phyloP scores from a whole-genome alignment of 92 coral and sea anemone genomes.

The Heteractis magnifica region DNA sequence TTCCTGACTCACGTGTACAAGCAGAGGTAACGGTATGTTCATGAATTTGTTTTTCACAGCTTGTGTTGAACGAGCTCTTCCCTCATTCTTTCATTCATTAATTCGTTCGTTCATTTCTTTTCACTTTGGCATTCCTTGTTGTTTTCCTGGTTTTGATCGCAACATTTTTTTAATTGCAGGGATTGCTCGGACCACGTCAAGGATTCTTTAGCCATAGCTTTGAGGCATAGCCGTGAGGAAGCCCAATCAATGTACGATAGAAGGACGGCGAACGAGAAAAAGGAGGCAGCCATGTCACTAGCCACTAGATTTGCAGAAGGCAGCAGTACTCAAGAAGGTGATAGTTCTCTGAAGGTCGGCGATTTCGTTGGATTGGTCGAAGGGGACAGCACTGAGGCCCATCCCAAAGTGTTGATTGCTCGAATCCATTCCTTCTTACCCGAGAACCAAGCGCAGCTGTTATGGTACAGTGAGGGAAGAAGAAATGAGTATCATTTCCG shows the following conservation, averaged over 20 bases:
- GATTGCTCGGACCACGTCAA: neutral
- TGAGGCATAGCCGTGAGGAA: neutral
- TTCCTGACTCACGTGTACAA: neutral
- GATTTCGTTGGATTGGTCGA: slow-evolving; percentile 21
- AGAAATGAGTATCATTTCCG: neutral
- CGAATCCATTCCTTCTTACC: neutral
- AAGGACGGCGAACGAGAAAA: neutral
- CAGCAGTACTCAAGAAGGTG: too few relatives aligned
- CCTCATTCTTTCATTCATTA: too few relatives aligned
- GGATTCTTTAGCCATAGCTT: neutral
- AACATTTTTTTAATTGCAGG: neutral
- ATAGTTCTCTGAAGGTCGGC: neutral
- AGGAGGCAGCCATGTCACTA: neutral
- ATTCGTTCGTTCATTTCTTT: too few relatives aligned
- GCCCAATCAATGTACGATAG: slow-evolving; percentile 7
- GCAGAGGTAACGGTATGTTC: neutral
- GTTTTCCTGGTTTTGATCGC: too few relatives aligned
- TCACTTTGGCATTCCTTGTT: too few relatives aligned
- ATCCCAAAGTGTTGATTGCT: slow-evolving; percentile 10
- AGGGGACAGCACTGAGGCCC: neutral
- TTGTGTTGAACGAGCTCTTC: neutral
- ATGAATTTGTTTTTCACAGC: neutral
- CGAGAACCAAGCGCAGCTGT: slow-evolving; percentile 8
- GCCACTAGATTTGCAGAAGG: neutral
- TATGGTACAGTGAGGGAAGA: slow-evolving; percentile 7